phyloP scores from a whole-genome alignment of 1,140 invertebrate species.

The Pseudomyrmex gracilis region DNA sequence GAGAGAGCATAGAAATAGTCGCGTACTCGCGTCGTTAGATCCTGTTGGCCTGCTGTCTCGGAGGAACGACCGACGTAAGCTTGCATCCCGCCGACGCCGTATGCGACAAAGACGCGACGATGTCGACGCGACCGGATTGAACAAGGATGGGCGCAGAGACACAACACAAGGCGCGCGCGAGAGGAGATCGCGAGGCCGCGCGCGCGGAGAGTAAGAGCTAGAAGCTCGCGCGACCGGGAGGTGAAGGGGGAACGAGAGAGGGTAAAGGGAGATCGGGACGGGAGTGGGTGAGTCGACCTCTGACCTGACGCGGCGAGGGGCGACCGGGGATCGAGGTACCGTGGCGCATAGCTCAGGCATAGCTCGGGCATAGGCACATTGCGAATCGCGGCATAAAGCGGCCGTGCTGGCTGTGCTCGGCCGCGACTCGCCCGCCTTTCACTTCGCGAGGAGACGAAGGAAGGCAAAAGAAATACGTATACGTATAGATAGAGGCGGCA shows the following conservation, averaged over 20 bases:
- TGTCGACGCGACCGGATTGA: slow-evolving; percentile 30
- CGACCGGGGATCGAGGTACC: slow-evolving; percentile 80
- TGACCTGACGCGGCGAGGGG: slow-evolving; percentile 79
- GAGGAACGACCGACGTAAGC: slow-evolving; percentile 71
- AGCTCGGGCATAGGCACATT: slow-evolving; percentile 74
- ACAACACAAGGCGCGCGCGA: slow-evolving; percentile 39
- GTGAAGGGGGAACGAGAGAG: no score
- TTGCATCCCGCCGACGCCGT: slow-evolving; percentile 70
- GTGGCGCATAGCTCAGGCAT: slow-evolving; percentile 78
- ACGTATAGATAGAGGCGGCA: slow-evolving; percentile 73
- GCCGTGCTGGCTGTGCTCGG: slow-evolving; percentile 63
- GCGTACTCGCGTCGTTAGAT: slow-evolving; percentile 64
- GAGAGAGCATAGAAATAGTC: slow-evolving; percentile 39
- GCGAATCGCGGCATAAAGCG: slow-evolving; percentile 78
- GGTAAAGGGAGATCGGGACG: slow-evolving; percentile 61
- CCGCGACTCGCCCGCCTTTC: slow-evolving; percentile 84
- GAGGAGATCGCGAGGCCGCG: slow-evolving; percentile 65
- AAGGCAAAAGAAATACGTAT: slow-evolving; percentile 61
- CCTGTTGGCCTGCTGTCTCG: slow-evolving; percentile 71
- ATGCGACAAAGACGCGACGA: slow-evolving; percentile 68
- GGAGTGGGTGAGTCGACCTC: slow-evolving; percentile 84
- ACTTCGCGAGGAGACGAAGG: slow-evolving; percentile 82
- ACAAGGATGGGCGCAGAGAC: slow-evolving; percentile 49
- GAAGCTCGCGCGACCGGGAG: slow-evolving; percentile 62
- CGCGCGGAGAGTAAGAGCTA: slow-evolving; percentile 51